A percentile compares a stretch with the other conserved stretches of the same genome.
phyloP scores from a whole-genome alignment of 2,797 vertebrate species.

The Oreonectes daqikongensis region DNA sequence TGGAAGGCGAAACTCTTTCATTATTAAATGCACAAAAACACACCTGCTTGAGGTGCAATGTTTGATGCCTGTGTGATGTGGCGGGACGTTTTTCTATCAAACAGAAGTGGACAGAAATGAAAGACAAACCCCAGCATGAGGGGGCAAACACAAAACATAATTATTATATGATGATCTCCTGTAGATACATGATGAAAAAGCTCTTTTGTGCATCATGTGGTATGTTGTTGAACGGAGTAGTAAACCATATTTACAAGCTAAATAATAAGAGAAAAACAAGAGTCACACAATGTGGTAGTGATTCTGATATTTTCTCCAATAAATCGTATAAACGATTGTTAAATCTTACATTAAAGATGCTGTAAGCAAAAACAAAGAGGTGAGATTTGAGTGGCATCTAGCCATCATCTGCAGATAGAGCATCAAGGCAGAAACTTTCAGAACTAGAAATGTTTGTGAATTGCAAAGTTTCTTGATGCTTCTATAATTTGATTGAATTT shows the following conservation, averaged over 20 bases:
- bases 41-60: not conserved
- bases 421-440: no score
- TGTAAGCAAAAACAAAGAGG: not conserved
- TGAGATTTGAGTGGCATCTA: no score
- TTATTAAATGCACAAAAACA: not conserved
- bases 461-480: no score
- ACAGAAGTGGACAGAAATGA: not conserved
- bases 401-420: no score
- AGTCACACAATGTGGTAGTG: not conserved
- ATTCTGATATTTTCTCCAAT: not conserved
- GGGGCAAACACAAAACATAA: constrained; percentile 9
- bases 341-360: not conserved
- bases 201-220: not conserved
- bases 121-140: not conserved
- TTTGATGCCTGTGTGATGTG: not conserved
- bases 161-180: not conserved
- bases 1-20: not conserved
- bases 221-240: constrained; percentile 2
- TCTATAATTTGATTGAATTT: no score
- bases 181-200: constrained; percentile 2
- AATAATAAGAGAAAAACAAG: not conserved
- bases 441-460: no score
- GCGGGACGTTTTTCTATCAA: not conserved
- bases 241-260: not conserved
- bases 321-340: not conserved